A percentile compares a stretch with the other conserved stretches of the same genome.
Conservation (phyloP, 2,888 invertebrate genomes). For the Chesias legatella region DNA sequence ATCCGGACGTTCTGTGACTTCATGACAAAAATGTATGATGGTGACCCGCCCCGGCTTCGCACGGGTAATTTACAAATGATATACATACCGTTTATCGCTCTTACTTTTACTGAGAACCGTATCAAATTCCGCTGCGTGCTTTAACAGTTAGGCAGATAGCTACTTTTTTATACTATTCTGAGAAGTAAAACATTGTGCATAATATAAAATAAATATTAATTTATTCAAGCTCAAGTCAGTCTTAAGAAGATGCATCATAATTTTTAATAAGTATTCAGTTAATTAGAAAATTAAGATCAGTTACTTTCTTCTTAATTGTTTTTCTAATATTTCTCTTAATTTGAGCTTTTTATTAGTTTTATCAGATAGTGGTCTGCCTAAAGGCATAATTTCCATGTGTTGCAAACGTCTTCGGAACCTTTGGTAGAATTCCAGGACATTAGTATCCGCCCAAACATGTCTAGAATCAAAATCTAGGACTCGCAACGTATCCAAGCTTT, state of each 20-base stretch:
- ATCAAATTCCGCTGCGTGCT: no score
- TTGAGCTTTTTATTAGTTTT: slow-evolving; percentile 67
- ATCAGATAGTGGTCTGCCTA: slow-evolving; percentile 72
- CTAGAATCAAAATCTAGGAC: slow-evolving; percentile 92
- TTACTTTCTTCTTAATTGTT: slow-evolving; percentile 56
- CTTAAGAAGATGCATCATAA: slow-evolving; percentile 26
- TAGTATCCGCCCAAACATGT: slow-evolving; percentile 94
- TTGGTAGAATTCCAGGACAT: slow-evolving; percentile 91
- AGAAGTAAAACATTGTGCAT: not conserved
- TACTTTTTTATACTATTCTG: no score
- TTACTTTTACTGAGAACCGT: no score
- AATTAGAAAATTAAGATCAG: slow-evolving; percentile 3
- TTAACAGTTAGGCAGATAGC: no score
- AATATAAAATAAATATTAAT: not conserved
- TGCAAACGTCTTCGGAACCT: slow-evolving; percentile 83
- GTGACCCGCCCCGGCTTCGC: no score
- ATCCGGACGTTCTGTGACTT: no score
- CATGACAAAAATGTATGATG: no score
- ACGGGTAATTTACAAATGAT: no score
- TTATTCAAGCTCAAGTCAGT: slow-evolving; percentile 23
- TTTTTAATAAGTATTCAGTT: slow-evolving; percentile 24
- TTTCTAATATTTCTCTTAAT: slow-evolving; percentile 64
- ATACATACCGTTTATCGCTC: no score
- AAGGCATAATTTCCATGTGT: slow-evolving; percentile 83
- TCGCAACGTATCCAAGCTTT: slow-evolving; percentile 90